Conservation (phyloP, 2,797 vertebrate species). For the Catharus ustulatus region DNA sequence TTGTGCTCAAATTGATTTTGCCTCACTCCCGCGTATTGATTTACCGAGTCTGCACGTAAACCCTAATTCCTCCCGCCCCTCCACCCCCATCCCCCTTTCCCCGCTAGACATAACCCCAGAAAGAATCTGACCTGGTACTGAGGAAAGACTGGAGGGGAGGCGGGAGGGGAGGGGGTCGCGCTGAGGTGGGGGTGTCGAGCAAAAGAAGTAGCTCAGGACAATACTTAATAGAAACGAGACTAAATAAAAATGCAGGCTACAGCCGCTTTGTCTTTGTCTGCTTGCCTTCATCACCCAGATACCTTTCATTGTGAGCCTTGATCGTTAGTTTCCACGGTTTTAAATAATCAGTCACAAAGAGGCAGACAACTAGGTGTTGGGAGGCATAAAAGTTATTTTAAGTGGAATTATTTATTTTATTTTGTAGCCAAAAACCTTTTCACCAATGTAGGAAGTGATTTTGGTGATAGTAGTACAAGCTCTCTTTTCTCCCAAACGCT, state of each 20-base stretch:
- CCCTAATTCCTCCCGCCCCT: neutral
- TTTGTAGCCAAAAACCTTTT: constrained; percentile 50
- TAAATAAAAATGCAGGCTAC: constrained; percentile 72
- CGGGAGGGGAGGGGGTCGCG: too few species aligned
- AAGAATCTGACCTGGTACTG: constrained; percentile 52
- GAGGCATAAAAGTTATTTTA: constrained; percentile 71
- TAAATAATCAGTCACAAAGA: constrained; percentile 67
- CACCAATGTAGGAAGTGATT: constrained; percentile 64
- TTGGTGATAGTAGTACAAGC: constrained; percentile 66
- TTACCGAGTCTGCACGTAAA: constrained; percentile 59
- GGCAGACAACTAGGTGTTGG: constrained; percentile 61
- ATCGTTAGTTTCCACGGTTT: constrained; percentile 69
- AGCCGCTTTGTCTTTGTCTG: constrained; percentile 66
- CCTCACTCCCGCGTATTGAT: constrained; percentile 68
- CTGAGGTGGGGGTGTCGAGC: neutral
- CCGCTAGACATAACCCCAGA: constrained; percentile 58
- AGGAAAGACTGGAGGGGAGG: neutral
- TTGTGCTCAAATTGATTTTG: constrained; percentile 75
- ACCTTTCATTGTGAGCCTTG: constrained; percentile 76
- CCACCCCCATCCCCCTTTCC: neutral
- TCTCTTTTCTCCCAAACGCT: constrained; percentile 55
- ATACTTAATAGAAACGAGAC: constrained; percentile 50
- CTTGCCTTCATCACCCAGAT: constrained; percentile 74
- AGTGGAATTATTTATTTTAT: constrained; percentile 47
- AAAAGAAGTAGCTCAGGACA: constrained; percentile 55